A percentile compares a stretch with the other conserved stretches of the same genome.
These are phyloP conservation scores for Sturnira hondurensis DNA, from an alignment of 2,113 vertebrate species.

Conservation along the genomic window DNA sequence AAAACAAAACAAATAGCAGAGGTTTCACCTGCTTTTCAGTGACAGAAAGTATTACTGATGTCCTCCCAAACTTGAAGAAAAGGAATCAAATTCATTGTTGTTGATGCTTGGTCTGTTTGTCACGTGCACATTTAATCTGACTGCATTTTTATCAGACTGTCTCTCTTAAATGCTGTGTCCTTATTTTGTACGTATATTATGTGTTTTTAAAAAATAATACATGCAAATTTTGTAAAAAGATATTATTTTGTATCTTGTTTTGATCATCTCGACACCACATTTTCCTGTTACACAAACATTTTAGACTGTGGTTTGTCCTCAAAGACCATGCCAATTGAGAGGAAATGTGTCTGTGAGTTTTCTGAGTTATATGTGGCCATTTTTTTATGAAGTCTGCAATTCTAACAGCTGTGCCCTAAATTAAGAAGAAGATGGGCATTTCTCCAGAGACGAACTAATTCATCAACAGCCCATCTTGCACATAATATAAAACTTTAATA, in stretches of 20 bases:
- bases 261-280: conserved; percentile 81
- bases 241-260: conserved; percentile 78
- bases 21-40: not conserved
- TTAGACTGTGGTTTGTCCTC: conserved; percentile 76
- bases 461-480: conserved; percentile 55
- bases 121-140: not conserved
- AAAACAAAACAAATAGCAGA: not conserved
- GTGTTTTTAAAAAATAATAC: conserved; percentile 62
- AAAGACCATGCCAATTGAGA: conserved; percentile 71
- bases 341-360: conserved; percentile 71
- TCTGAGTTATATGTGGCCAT: conserved; percentile 57
- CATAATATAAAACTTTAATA: conserved; percentile 64
- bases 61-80: not conserved
- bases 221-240: conserved; percentile 75
- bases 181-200: not conserved
- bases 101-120: not conserved
- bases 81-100: not conserved
- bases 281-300: conserved; percentile 86
- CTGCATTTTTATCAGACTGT: not conserved
- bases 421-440: conserved; percentile 59
- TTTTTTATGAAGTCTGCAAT: conserved; percentile 58
- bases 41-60: not conserved
- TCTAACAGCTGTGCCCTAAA: conserved; percentile 67
- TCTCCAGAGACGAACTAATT: conserved; percentile 64
- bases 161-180: not conserved